phyloP scores from a whole-genome alignment of 2,797 vertebrate genomes.

The Meda fulgida region DNA sequence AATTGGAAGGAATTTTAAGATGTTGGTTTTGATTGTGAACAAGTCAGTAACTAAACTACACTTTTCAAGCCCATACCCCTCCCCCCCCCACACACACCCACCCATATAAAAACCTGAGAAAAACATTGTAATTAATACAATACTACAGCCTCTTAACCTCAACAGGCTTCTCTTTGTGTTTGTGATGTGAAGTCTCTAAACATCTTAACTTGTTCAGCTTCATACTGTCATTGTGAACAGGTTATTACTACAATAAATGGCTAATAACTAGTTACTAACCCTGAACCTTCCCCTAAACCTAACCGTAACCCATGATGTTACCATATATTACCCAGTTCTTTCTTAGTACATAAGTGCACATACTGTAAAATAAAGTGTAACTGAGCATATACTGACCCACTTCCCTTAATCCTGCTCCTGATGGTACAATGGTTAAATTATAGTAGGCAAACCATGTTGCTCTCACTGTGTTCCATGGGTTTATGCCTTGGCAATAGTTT shows the following conservation, averaged over 20 bases:
- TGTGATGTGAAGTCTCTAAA: background rate
- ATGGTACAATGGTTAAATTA: too few species aligned
- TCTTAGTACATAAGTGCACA: background rate
- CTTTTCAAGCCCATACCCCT: background rate
- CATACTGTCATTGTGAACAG: background rate
- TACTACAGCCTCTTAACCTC: background rate
- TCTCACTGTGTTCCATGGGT: too few species aligned
- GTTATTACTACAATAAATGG: too few species aligned
- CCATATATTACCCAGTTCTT: background rate
- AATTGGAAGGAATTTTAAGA: background rate
- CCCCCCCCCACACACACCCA: background rate
- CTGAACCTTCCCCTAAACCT: too few species aligned
- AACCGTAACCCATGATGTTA: too few species aligned
- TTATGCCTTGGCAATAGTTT: too few species aligned
- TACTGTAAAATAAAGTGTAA: too few species aligned
- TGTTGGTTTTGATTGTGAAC: background rate
- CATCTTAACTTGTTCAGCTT: background rate
- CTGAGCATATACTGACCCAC: too few species aligned
- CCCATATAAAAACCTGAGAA: background rate
- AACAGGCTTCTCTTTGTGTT: background rate
- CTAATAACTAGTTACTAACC: too few species aligned
- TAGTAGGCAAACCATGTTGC: too few species aligned
- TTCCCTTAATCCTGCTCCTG: too few species aligned
- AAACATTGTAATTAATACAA: background rate
- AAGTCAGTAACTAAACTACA: background rate